These are phyloP conservation scores for Pseudomyrmex gracilis DNA, from an alignment of 1,140 invertebrate species.

Conservation along the genomic window DNA sequence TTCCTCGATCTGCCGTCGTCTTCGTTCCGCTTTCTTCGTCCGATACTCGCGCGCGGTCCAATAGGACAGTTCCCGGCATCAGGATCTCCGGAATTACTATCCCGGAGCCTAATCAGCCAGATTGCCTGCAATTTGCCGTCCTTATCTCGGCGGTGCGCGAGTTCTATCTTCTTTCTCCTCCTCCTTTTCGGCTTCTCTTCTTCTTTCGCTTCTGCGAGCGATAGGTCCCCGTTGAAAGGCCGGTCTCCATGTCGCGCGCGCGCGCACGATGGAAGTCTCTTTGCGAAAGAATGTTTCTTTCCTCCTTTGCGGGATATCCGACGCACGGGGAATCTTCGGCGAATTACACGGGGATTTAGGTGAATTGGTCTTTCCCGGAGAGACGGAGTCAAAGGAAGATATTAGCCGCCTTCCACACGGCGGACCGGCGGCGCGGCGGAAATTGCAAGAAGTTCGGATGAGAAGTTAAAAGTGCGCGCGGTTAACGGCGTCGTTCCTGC, in stretches of 20 bases:
- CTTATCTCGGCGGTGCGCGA: slow-evolving; percentile 71
- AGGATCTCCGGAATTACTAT: slow-evolving; percentile 78
- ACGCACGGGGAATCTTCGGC: slow-evolving; percentile 24
- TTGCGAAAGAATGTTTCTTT: slow-evolving; percentile 65
- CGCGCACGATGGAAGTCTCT: slow-evolving; percentile 9
- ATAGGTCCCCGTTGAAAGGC: slow-evolving; percentile 13
- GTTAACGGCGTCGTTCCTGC: no score
- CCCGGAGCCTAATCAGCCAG: slow-evolving; percentile 81
- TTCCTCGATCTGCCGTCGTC: slow-evolving; percentile 51
- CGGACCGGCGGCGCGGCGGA: background rate
- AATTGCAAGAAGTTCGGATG: slow-evolving; percentile 30
- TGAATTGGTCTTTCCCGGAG: slow-evolving; percentile 24
- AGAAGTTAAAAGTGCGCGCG: background rate
- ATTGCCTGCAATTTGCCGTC: slow-evolving; percentile 82
- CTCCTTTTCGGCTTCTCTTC: background rate
- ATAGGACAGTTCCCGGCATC: slow-evolving; percentile 50
- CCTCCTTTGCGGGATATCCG: background rate
- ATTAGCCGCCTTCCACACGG: background rate
- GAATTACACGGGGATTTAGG: slow-evolving; percentile 26
- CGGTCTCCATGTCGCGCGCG: slow-evolving; percentile 43
- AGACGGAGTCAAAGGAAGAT: slow-evolving; percentile 16
- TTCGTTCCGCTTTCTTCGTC: slow-evolving; percentile 62
- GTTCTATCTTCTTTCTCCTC: slow-evolving; percentile 14
- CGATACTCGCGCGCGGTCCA: slow-evolving; percentile 67
- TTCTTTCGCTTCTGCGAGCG: background rate